Evolutionary conservation across 2,113 vertebrate species (phyloP).

Genomic region (Podarcis muralis): DNA sequence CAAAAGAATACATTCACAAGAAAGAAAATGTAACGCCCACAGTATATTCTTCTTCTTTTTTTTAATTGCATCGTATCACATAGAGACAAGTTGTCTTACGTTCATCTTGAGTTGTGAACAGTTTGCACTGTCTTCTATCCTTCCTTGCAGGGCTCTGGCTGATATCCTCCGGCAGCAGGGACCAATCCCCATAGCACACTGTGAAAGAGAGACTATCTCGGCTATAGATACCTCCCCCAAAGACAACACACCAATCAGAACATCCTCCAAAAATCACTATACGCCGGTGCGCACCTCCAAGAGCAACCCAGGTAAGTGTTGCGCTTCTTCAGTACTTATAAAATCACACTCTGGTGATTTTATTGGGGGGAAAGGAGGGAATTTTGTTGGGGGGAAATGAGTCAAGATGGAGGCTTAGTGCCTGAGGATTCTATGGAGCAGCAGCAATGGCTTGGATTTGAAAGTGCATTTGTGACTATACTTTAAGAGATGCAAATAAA

Average conservation of each 20-base stretch:
- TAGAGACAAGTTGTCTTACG: neutral
- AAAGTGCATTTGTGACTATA: neutral
- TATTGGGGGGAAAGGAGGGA: neutral
- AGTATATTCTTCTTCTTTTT: neutral
- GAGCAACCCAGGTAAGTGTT: conserved; percentile 87
- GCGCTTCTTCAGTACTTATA: neutral
- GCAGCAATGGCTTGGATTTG: neutral
- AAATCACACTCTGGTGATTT: fast-evolving
- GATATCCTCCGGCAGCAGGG: conserved; percentile 98
- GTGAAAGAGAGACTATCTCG: conserved; percentile 96
- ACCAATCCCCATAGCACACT: conserved; percentile 98
- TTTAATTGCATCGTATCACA: neutral
- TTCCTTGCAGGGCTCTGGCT: conserved; percentile 89
- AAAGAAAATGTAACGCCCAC: neutral
- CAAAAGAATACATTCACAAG: neutral
- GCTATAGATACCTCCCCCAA: conserved; percentile 96
- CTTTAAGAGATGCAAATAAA: neutral
- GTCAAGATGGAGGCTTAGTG: neutral
- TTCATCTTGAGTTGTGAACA: neutral
- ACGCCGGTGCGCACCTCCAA: conserved; percentile 93
- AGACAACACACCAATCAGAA: conserved; percentile 94
- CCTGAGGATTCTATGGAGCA: neutral
- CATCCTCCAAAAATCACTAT: conserved; percentile 96
- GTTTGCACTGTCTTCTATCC: neutral
- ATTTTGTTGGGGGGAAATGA: neutral